phyloP scores from a whole-genome alignment of 2,888 invertebrate species.

The Phragmatobia fuliginosa region DNA sequence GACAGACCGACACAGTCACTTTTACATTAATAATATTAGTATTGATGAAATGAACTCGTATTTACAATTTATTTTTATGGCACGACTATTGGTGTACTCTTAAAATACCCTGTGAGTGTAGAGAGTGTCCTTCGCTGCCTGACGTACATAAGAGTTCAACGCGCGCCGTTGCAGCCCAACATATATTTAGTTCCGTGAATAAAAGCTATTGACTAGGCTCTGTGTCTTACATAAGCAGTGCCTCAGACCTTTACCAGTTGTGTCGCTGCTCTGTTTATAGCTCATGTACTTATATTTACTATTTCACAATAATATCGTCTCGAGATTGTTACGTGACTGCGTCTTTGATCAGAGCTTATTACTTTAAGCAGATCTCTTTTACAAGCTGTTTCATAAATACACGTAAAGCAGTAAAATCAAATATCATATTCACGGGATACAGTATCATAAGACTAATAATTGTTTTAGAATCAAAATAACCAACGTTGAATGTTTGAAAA shows the following conservation, averaged over 20 bases:
- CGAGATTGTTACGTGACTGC: not conserved
- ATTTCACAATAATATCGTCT: not conserved
- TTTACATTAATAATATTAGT: too few species aligned
- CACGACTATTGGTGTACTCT: not conserved
- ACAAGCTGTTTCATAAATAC: not conserved
- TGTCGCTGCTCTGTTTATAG: too few species aligned
- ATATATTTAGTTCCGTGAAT: not conserved
- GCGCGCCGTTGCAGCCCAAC: constrained; percentile 21
- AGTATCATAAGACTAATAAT: too few species aligned
- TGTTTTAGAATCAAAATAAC: too few species aligned
- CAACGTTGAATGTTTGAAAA: too few species aligned
- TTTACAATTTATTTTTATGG: not conserved
- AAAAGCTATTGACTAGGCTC: not conserved
- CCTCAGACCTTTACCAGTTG: not conserved
- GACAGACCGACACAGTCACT: too few species aligned
- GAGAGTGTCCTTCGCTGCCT: not conserved
- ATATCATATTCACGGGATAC: too few species aligned
- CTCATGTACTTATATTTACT: not conserved
- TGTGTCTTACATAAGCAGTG: not conserved
- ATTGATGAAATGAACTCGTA: not conserved
- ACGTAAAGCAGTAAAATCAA: too few species aligned
- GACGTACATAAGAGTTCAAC: constrained; percentile 46
- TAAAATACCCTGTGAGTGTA: not conserved
- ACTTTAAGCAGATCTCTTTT: not conserved
- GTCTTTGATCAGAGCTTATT: not conserved